These are phyloP conservation scores for Scaptomyza montana DNA, from an alignment of 1,140 invertebrate genomes.

Conservation along the genomic window DNA sequence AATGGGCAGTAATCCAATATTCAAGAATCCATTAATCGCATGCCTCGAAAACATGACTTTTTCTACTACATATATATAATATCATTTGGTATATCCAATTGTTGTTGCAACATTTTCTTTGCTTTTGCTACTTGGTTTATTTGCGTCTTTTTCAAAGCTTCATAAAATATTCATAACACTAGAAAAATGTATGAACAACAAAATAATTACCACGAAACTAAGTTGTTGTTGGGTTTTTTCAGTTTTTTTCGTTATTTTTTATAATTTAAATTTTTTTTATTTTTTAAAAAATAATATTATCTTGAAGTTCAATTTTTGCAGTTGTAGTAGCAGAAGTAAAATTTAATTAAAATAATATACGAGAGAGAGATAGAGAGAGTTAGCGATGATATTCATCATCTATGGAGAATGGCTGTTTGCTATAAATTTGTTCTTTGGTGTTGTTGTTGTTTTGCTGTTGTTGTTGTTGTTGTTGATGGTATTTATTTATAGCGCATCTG, in stretches of 20 bases:
- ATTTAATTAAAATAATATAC: constrained; percentile 83
- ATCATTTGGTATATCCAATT: not conserved
- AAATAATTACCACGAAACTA: constrained; percentile 66
- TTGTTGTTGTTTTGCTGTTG: constrained; percentile 68
- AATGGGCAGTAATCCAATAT: not conserved
- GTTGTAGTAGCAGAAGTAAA: constrained; percentile 82
- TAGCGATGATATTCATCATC: constrained; percentile 83
- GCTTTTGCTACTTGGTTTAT: constrained; percentile 66
- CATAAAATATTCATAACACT: constrained; percentile 14
- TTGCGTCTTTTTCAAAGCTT: constrained; percentile 48
- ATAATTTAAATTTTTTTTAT: constrained; percentile 82
- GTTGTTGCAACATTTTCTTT: constrained; percentile 13
- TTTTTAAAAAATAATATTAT: constrained; percentile 83
- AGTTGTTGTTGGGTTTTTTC: constrained; percentile 48
- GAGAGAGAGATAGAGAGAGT: constrained; percentile 83
- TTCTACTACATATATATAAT: too few relatives aligned
- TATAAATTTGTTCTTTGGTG: constrained; percentile 76
- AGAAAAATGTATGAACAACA: constrained; percentile 62
- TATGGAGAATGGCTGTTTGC: constrained; percentile 83
- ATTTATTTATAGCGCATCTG: constrained; percentile 81
- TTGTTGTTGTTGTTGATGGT: constrained; percentile 61
- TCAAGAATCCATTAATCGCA: not conserved
- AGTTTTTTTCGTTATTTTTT: constrained; percentile 78
- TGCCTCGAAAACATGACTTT: not conserved
- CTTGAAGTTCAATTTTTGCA: constrained; percentile 82